A percentile compares a stretch with the other conserved stretches of the same genome.
Evolutionary conservation across 1,140 invertebrate species (phyloP).

Genomic region (Ganaspis sp.): DNA sequence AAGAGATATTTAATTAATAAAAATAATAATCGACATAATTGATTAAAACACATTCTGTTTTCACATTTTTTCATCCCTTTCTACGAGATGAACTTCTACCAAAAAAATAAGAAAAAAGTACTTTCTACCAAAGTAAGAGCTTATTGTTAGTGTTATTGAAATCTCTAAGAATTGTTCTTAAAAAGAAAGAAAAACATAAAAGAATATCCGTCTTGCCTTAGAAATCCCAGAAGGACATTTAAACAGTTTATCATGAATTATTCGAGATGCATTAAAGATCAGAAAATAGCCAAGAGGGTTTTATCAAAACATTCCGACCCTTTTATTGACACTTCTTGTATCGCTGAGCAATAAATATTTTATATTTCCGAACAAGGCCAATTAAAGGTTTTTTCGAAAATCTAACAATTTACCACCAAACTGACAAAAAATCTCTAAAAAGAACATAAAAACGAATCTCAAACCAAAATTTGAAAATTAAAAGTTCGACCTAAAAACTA

Average conservation of each 20-base stretch:
- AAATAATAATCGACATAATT: no score
- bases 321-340: background rate
- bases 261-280: background rate
- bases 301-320: background rate
- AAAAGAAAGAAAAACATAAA: background rate
- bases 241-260: conserved; percentile 27
- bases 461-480: no score
- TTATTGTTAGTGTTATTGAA: background rate
- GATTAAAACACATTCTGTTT: no score
- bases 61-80: no score
- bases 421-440: no score
- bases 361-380: no score
- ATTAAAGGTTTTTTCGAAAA: no score
- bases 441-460: no score
- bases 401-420: no score
- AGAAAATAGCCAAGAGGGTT: background rate
- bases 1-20: no score
- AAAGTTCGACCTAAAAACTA: no score
- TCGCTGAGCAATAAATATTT: background rate
- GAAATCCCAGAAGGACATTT: conserved; percentile 16
- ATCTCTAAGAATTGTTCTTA: background rate
- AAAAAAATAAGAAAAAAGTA: background rate
- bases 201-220: background rate
- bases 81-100: no score
- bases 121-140: background rate